A percentile compares a stretch with the other conserved stretches of the same genome.
Evolutionary conservation across 2,888 invertebrate genomes (phyloP).

Genomic region (Drosophila nr. medialis): DNA sequence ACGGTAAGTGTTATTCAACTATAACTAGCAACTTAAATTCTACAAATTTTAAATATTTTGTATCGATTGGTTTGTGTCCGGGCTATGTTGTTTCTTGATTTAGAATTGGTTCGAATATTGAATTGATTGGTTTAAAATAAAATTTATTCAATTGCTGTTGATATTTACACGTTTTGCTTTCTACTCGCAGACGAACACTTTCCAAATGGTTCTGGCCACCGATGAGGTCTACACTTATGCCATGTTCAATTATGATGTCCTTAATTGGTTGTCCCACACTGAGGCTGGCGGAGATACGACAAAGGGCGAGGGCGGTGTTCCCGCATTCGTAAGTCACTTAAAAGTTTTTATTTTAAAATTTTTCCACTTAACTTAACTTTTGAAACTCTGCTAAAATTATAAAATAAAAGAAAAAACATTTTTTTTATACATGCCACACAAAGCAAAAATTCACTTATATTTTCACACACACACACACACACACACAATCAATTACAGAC

Average conservation of each 20-base stretch:
- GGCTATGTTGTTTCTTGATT: neutral
- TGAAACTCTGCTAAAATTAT: conserved; percentile 11
- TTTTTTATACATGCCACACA: conserved; percentile 51
- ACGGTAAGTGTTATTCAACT: conserved; percentile 85
- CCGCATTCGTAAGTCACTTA: conserved; percentile 90
- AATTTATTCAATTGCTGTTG: neutral
- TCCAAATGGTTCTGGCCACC: conserved; percentile 96
- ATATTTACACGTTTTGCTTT: neutral
- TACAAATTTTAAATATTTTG: neutral
- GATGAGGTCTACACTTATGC: conserved; percentile 97
- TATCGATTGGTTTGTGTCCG: neutral
- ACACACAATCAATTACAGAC: neutral
- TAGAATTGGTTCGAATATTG: neutral
- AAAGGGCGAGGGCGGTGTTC: conserved; percentile 93
- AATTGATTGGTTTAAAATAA: neutral
- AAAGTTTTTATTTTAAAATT: neutral
- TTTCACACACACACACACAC: neutral
- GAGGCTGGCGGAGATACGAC: conserved; percentile 96
- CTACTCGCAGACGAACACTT: conserved; percentile 93
- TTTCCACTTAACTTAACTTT: conserved; percentile 2
- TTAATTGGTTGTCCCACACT: conserved; percentile 96
- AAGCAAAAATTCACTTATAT: conserved; percentile 37
- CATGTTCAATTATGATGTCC: conserved; percentile 96
- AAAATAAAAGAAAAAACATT: conserved; percentile 1
- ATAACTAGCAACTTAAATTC: neutral